A percentile compares a stretch with the other conserved stretches of the same genome.
Evolutionary conservation across 2,797 vertebrate species (phyloP).

Genomic region (Pangasius macronema): DNA sequence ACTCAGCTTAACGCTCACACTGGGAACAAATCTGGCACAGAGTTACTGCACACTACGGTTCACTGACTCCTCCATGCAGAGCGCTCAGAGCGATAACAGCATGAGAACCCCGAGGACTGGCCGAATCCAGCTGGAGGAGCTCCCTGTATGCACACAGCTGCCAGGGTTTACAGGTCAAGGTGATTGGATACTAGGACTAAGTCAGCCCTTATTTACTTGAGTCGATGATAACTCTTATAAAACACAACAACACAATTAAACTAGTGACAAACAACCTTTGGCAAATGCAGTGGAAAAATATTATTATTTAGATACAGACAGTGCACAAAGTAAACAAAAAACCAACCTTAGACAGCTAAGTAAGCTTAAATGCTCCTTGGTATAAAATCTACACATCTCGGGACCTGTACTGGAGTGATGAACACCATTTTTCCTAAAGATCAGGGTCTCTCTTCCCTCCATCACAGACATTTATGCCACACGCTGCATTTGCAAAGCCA

Average conservation of each 20-base stretch:
- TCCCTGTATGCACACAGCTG: conserved; percentile 39
- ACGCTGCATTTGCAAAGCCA: no score
- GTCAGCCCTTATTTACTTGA: no score
- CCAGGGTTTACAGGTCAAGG: conserved; percentile 55
- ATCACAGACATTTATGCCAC: no score
- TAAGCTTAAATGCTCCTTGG: not conserved
- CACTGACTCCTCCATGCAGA: conserved; percentile 48
- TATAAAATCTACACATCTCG: not conserved
- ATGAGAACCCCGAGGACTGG: conserved; percentile 45
- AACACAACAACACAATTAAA: no score
- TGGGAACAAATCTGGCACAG: conserved; percentile 48
- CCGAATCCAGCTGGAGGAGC: conserved; percentile 53
- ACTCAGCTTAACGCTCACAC: conserved; percentile 54
- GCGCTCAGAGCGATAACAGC: conserved; percentile 55
- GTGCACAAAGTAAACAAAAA: not conserved
- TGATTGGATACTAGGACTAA: no score
- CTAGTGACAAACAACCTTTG: no score
- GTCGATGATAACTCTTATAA: no score
- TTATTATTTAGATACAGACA: not conserved
- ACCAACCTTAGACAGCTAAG: not conserved
- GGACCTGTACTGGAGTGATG: not conserved
- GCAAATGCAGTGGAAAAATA: not conserved
- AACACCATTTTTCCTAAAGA: not conserved
- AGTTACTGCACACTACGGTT: conserved; percentile 51
- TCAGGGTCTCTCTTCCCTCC: no score